A percentile compares a stretch with the other conserved stretches of the same genome.
These are phyloP conservation scores for Danio jaintianensis DNA, from an alignment of 2,797 vertebrate genomes.

Conservation along the genomic window DNA sequence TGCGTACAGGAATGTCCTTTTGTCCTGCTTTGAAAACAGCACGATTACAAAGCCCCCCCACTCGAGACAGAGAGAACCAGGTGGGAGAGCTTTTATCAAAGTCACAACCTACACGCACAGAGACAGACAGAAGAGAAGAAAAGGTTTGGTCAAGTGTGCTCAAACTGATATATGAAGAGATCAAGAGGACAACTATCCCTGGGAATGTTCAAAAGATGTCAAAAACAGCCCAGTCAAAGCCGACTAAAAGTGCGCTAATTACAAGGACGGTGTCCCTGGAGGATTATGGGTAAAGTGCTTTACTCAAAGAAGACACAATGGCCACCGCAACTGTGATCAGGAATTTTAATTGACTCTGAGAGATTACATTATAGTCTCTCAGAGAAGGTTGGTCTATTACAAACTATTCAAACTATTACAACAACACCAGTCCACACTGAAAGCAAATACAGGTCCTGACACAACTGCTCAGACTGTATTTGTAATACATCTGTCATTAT, in stretches of 20 bases:
- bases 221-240: background rate
- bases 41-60: slow-evolving; percentile 89
- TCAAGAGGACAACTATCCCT: background rate
- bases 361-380: background rate
- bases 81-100: slow-evolving; percentile 91
- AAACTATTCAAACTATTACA: no score
- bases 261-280: background rate
- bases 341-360: background rate
- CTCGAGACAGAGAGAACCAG: slow-evolving; percentile 86
- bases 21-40: slow-evolving; percentile 89
- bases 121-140: slow-evolving; percentile 21
- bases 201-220: background rate
- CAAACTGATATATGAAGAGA: background rate
- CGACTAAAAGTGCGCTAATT: background rate
- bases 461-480: background rate
- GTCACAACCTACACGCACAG: slow-evolving; percentile 76
- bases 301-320: slow-evolving; percentile 7
- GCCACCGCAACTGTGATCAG: slow-evolving; percentile 1
- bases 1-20: slow-evolving; percentile 82
- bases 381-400: background rate
- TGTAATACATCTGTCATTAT: background rate
- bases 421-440: background rate
- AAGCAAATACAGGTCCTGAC: background rate
- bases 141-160: slow-evolving; percentile 2
- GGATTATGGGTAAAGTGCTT: background rate